Evolutionary conservation across 2,797 vertebrate genomes (phyloP).

Genomic region (Allobates femoralis): DNA sequence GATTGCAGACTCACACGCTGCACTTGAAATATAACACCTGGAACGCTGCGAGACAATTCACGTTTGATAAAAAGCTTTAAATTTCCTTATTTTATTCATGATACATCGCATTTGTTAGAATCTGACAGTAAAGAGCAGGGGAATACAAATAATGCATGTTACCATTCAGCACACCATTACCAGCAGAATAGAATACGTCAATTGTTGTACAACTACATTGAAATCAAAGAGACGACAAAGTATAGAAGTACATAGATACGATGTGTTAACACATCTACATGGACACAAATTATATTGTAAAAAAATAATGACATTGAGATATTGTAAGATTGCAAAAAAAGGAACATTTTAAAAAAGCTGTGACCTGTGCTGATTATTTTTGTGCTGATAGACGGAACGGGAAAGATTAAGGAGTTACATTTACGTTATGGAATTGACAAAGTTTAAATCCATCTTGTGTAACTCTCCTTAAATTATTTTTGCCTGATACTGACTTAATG

Average conservation of each 20-base stretch:
- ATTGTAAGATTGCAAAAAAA: neutral
- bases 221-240: neutral
- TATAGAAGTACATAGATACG: neutral
- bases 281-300: neutral
- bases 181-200: neutral
- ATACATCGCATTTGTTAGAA: neutral
- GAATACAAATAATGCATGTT: slow-evolving; percentile 26
- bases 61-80: neutral
- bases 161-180: neutral
- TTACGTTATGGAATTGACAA: too few relatives aligned
- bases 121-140: slow-evolving; percentile 4
- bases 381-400: neutral
- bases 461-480: too few relatives aligned
- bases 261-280: neutral
- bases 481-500: too few relatives aligned
- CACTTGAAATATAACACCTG: slow-evolving; percentile 61
- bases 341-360: too few relatives aligned
- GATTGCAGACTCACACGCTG: neutral
- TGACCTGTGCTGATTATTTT: neutral
- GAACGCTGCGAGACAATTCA: neutral
- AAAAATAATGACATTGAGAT: neutral
- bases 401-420: too few relatives aligned
- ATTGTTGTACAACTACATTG: neutral
- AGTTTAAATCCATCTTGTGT: too few relatives aligned
- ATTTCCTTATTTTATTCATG: slow-evolving; percentile 4